Base-by-base conservation (phyloP, 2,113 vertebrate species). In the Urocynchramus pylzowi region DNA sequence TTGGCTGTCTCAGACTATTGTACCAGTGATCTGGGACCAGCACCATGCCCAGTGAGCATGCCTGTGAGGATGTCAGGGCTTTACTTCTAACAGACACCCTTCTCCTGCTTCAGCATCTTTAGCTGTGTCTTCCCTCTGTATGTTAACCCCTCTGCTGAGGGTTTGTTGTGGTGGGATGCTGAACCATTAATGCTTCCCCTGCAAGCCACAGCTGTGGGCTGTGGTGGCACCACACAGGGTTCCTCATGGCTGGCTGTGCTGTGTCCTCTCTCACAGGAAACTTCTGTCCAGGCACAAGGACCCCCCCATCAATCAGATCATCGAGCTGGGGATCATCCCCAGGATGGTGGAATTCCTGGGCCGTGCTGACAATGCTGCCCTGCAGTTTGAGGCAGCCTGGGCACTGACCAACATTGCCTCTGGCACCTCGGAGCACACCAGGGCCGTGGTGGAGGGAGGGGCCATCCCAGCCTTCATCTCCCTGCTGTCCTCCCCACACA, bases 311-410 rank as follows among this genome's bases (percentile, higher is more conserved):
- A 98, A 97, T 37, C 92, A 98, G 91, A 92, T 99, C 20, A 97
- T 99, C 1, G 96, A 98, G 13, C 97, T 98, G 5, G 99, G 99
- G 9, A 96, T 99, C 73, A 96, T 99, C 31, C 96, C 98, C 15
- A 97, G 95, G 68, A 98, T 99, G 94, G 98, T 99, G 79, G 97
- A 98, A 3, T 99, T 99, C 95, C 95, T 99, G 95, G 86, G 83
- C 31, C 87, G 71, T 23, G 93, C 98, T 1, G 96, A 98, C 61
- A 96, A 97, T 15, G 94, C 97, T 5, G 17, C 70, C 21, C 95
- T 99, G 97, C 99, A 99, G 98, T 99, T 99, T 0, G 99, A 99
- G 94, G 98, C 99, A 1, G 99, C 99, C 23, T 99, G 99, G 99
- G 98, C 98, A 15, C 98, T 99, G 26, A 99, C 99, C 7, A 99